phyloP scores from a whole-genome alignment of 2,113 vertebrate species.

The Rostratula benghalensis region DNA sequence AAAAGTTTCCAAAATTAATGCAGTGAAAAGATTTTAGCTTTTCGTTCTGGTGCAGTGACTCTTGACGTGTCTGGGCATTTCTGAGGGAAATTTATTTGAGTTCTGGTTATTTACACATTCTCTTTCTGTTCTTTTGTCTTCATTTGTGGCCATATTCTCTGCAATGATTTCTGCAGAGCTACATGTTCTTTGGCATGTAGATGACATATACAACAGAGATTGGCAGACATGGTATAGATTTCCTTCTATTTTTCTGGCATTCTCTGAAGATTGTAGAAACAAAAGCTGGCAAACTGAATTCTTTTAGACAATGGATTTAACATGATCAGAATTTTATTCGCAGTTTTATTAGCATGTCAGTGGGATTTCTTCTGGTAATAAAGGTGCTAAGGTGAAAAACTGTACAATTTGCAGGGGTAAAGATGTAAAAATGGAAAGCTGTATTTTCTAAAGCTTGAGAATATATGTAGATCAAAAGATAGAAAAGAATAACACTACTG shows the following conservation, averaged over 20 bases:
- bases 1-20: background rate
- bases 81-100: background rate
- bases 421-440: background rate
- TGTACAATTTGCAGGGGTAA: background rate
- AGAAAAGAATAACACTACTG: background rate
- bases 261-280: background rate
- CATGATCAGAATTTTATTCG: background rate
- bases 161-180: background rate
- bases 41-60: background rate
- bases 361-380: background rate
- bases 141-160: background rate
- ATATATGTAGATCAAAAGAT: background rate
- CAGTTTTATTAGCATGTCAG: background rate
- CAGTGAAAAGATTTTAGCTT: background rate
- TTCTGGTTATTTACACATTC: background rate
- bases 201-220: background rate
- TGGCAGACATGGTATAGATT: background rate
- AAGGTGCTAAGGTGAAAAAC: background rate
- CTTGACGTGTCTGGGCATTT: background rate
- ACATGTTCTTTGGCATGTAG: background rate
- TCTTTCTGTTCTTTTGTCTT: background rate
- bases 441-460: background rate
- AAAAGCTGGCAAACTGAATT: background rate
- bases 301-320: background rate
- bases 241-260: background rate